Percentiles rank a stretch among this genome's conserved stretches.
Conservation (phyloP, 2,113 vertebrate species). For the Perccottus glenii region DNA sequence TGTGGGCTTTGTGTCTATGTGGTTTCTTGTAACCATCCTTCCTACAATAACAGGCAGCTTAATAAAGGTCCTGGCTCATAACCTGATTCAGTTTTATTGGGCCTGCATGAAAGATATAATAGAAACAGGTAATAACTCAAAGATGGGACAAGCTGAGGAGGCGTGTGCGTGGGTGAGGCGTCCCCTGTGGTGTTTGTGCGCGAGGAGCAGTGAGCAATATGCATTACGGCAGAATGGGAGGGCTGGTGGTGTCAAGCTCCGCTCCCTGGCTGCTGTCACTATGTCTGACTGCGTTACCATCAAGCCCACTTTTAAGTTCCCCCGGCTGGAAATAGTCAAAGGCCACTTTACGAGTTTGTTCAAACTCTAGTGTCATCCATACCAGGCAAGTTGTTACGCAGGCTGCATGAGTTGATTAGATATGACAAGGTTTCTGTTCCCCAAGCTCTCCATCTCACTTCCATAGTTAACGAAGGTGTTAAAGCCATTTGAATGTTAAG, state of each 20-base stretch:
- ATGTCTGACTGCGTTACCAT: conserved; percentile 55
- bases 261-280: conserved; percentile 55
- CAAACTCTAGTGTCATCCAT: conserved; percentile 19
- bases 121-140: conserved; percentile 59
- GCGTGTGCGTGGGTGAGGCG: conserved; percentile 29
- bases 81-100: conserved; percentile 59
- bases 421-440: conserved; percentile 34
- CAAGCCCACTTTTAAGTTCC: conserved; percentile 40
- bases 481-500: conserved; percentile 16
- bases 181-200: conserved; percentile 38
- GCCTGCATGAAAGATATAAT: conserved; percentile 44
- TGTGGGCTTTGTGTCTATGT: conserved; percentile 9
- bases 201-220: conserved; percentile 42
- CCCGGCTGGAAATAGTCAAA: conserved; percentile 44
- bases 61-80: conserved; percentile 45
- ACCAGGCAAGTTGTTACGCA: conserved; percentile 20
- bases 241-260: conserved; percentile 48
- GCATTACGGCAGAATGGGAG: conserved; percentile 33
- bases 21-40: not conserved
- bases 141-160: conserved; percentile 16
- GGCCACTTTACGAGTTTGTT: conserved; percentile 51
- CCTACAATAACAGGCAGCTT: conserved; percentile 40
- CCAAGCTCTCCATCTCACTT: not conserved
- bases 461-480: conserved; percentile 12
- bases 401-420: conserved; percentile 29